Evolutionary conservation across 2,888 invertebrate species (phyloP), one percentile per base, ranked within the genome.

Genomic region (Charanyca ferruginea): DNA sequence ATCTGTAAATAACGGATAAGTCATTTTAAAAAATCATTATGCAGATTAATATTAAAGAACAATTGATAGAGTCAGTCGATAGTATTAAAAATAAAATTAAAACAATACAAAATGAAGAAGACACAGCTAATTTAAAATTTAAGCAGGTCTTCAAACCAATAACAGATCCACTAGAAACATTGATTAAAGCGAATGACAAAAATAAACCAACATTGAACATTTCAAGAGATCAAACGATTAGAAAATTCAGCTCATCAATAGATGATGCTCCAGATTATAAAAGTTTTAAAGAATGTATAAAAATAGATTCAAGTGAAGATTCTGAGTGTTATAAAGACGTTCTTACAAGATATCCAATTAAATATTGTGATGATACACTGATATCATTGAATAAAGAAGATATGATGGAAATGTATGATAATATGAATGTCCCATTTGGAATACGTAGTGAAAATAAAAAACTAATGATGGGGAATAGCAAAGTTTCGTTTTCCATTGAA

Each of bases 91-190:
- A 47, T 47, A 47, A 47, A 47, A 47, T 23, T 23, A 23, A 23
- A 47, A 23, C 47, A 23, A 47, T 47, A 23, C 47, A n/a, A 47
- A 23, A 47, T 47, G 16, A 16, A 47, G 16, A 47, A 47, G 47
- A 47, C 8, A n/a, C 16, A 16, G 47, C 16, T 23, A 16, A 47
- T 23, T 47, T 47, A 8, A 23, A 47, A 23, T 47, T 23, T 23
- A 47, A n/a, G n/a, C n/a, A 47, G 23, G 28, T 54, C 13, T 55
- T 66, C 2, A 60, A 60, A 51, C 60, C 66, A 7, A n/a, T 60
- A 22, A 51, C 60, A 25, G 51, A 49, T 18, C 60, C 55, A 49
- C 25, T 60, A 18, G 45, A 41, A 32, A 25, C 45, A 20, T 45
- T 55, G 28, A 44, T 55, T 55, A 32, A 22, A 45, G 42, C 16